Evolutionary conservation across 2,797 vertebrate genomes (phyloP).

Genomic region (Brachyalestes nurse): DNA sequence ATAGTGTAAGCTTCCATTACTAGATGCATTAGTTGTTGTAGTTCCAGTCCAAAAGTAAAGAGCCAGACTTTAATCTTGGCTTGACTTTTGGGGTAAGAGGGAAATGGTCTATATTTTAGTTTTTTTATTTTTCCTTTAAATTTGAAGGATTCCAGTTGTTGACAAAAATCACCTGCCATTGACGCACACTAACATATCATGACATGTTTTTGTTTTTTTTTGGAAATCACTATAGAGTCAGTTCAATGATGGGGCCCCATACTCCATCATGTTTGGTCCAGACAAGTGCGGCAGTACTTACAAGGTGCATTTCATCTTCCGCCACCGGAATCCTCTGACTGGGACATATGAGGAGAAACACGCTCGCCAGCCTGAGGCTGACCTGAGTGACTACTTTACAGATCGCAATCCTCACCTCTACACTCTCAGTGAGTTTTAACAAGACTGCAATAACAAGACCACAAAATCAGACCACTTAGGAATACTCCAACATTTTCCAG

Average conservation of each 20-base stretch:
- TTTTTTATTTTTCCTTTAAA: background rate
- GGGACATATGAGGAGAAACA: conserved; percentile 64
- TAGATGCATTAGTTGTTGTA: background rate
- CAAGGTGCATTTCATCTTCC: conserved; percentile 67
- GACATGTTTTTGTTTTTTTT: background rate
- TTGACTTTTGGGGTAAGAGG: background rate
- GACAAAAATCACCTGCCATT: too few species aligned
- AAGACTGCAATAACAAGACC: too few species aligned
- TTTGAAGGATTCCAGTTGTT: background rate
- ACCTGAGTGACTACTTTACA: conserved; percentile 63
- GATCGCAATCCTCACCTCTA: conserved; percentile 65
- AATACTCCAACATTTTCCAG: too few species aligned
- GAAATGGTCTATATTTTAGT: too few species aligned
- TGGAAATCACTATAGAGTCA: conserved; percentile 48
- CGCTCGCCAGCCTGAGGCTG: conserved; percentile 55
- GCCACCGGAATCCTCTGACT: conserved; percentile 59
- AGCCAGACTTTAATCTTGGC: background rate
- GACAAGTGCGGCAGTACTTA: conserved; percentile 64
- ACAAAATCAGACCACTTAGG: too few species aligned
- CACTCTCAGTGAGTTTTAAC: conserved; percentile 57
- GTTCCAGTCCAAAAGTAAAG: background rate
- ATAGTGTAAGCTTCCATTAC: background rate
- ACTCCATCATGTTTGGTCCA: conserved; percentile 69
- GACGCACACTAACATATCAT: background rate
- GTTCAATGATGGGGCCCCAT: conserved; percentile 63